phyloP scores from a whole-genome alignment of 2,888 invertebrate genomes.

The Pinctada fucata region DNA sequence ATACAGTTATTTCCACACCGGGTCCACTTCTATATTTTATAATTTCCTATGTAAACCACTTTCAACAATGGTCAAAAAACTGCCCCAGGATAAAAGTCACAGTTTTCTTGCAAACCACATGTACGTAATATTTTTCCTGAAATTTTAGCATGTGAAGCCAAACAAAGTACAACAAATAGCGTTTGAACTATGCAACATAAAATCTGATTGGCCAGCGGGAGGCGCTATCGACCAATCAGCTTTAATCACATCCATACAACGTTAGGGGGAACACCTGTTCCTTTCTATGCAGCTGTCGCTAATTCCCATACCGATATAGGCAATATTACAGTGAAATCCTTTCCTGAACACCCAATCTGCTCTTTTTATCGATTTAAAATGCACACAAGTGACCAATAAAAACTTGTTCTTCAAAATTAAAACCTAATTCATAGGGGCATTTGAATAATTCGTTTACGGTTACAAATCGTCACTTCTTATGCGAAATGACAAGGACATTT shows the following conservation, averaged over 20 bases:
- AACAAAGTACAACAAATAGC: constrained; percentile 45
- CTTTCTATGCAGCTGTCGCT: constrained; percentile 31
- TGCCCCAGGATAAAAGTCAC: no score
- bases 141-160: constrained; percentile 20
- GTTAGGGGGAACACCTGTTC: constrained; percentile 37
- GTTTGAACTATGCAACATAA: constrained; percentile 45
- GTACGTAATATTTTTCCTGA: not conserved
- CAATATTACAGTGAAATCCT: constrained; percentile 1
- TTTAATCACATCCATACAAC: constrained; percentile 22
- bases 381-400: not conserved
- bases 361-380: not conserved
- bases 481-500: not conserved
- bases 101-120: no score
- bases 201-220: constrained; percentile 35
- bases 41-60: no score
- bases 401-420: not conserved
- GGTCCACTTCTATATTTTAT: no score
- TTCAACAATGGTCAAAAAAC: no score
- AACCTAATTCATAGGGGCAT: not conserved
- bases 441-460: not conserved
- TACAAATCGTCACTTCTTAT: not conserved
- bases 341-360: not conserved
- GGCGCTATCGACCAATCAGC: constrained; percentile 31
- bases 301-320: constrained; percentile 5
- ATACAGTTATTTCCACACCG: no score